Percentiles rank a stretch among this genome's conserved stretches.
These are phyloP conservation scores for Enteromius unitaeniatus DNA, from an alignment of 2,797 vertebrate species.

Conservation along the genomic window DNA sequence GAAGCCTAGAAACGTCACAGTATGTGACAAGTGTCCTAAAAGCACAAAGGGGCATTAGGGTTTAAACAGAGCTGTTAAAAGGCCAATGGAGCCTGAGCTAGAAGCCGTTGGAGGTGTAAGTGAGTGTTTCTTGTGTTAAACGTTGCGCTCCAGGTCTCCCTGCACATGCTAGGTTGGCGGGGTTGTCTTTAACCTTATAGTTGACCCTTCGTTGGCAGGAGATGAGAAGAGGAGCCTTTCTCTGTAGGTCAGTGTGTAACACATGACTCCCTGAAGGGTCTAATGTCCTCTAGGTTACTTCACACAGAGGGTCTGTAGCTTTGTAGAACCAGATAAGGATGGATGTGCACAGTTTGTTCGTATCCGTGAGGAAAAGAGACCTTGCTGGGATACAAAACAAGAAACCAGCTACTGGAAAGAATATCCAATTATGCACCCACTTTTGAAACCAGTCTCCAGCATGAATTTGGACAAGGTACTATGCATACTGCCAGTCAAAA, in stretches of 20 bases:
- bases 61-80: conserved; percentile 22
- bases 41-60: conserved; percentile 10
- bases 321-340: conserved; percentile 31
- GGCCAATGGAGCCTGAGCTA: neutral
- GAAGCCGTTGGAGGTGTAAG: conserved; percentile 15
- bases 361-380: neutral
- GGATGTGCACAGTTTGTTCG: neutral
- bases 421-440: neutral
- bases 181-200: conserved; percentile 25
- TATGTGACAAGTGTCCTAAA: neutral
- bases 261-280: conserved; percentile 31
- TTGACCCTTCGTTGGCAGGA: conserved; percentile 23
- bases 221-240: conserved; percentile 23
- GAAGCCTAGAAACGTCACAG: conserved; percentile 18
- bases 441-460: neutral
- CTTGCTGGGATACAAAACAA: neutral
- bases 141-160: conserved; percentile 12
- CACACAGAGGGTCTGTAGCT: conserved; percentile 10
- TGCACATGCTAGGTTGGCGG: neutral
- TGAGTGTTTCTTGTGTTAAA: conserved; percentile 37
- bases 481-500: neutral
- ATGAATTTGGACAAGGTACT: neutral
- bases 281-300: conserved; percentile 36
- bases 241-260: conserved; percentile 33
- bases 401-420: neutral